Conservation (phyloP, 1,140 invertebrate species). For the Camponotus vicinus region DNA sequence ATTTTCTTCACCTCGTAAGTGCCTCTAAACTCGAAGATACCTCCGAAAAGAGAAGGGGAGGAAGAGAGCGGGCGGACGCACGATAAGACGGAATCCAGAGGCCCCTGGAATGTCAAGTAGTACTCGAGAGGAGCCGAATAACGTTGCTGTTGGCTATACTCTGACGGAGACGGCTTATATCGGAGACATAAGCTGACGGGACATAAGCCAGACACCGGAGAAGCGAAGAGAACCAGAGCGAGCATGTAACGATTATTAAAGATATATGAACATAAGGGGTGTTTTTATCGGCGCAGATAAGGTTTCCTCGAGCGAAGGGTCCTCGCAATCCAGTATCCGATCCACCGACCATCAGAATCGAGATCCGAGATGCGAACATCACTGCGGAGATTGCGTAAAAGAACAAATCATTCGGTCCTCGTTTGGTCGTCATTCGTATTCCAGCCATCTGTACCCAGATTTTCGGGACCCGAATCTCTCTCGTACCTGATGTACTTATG, state of each 20-base stretch:
- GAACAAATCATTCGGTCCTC: neutral
- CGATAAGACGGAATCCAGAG: conserved; percentile 46
- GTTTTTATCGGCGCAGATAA: conserved; percentile 17
- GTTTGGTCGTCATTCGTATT: conserved; percentile 33
- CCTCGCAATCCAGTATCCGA: neutral
- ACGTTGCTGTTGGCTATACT: neutral
- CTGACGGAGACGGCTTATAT: conserved; percentile 32
- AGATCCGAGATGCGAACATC: neutral
- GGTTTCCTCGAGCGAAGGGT: conserved; percentile 1
- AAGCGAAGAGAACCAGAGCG: conserved; percentile 14
- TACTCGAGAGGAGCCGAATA: conserved; percentile 54
- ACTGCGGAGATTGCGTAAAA: neutral
- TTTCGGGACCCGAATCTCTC: neutral
- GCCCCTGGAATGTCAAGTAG: conserved; percentile 70
- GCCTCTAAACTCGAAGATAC: neutral
- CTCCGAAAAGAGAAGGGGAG: neutral
- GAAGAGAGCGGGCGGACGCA: neutral
- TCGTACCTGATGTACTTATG: neutral
- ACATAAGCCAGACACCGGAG: conserved; percentile 41
- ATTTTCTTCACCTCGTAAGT: conserved; percentile 9
- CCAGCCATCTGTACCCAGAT: conserved; percentile 10
- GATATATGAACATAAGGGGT: neutral
- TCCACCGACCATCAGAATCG: neutral
- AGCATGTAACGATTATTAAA: neutral
- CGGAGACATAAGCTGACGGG: conserved; percentile 42